Evolutionary conservation across 1,140 invertebrate species (phyloP).

Genomic region (Drosophila eugracilis): DNA sequence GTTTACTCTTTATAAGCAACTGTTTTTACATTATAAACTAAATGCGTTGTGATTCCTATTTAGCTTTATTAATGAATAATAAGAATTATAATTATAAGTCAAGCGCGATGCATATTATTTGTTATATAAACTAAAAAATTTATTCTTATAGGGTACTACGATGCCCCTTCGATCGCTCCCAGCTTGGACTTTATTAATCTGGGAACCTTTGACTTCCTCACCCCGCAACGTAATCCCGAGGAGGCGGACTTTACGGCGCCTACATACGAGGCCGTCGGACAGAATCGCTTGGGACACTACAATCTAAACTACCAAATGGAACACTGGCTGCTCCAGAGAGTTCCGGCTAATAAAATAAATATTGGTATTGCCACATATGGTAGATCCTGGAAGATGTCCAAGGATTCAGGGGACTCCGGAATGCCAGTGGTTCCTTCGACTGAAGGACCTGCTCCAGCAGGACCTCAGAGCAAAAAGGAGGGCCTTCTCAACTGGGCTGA

Average conservation of each 20-base stretch:
- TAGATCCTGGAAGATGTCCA: constrained; percentile 92
- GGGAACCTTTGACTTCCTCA: constrained; percentile 92
- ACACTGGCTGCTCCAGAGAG: constrained; percentile 88
- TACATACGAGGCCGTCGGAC: constrained; percentile 88
- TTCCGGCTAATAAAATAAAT: constrained; percentile 90
- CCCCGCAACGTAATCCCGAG: constrained; percentile 89
- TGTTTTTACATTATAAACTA: too few species aligned
- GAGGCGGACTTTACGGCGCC: constrained; percentile 91
- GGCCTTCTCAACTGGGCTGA: constrained; percentile 93
- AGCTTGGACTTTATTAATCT: constrained; percentile 92
- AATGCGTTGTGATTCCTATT: too few species aligned
- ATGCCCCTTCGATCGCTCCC: constrained; percentile 89
- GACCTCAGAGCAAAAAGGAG: constrained; percentile 88
- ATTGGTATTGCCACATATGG: constrained; percentile 93
- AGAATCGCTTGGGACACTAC: constrained; percentile 87
- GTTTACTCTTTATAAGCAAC: neutral
- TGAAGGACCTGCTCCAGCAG: constrained; percentile 88
- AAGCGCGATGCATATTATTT: too few species aligned
- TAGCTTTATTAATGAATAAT: too few species aligned
- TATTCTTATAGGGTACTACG: constrained; percentile 91
- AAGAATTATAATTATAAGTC: constrained; percentile 86
- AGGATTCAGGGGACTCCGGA: constrained; percentile 89
- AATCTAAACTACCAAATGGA: constrained; percentile 88
- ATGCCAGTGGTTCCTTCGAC: constrained; percentile 89
- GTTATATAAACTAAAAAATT: too few species aligned